phyloP scores from a whole-genome alignment of 2,888 invertebrate species.

The Cabera pusaria region DNA sequence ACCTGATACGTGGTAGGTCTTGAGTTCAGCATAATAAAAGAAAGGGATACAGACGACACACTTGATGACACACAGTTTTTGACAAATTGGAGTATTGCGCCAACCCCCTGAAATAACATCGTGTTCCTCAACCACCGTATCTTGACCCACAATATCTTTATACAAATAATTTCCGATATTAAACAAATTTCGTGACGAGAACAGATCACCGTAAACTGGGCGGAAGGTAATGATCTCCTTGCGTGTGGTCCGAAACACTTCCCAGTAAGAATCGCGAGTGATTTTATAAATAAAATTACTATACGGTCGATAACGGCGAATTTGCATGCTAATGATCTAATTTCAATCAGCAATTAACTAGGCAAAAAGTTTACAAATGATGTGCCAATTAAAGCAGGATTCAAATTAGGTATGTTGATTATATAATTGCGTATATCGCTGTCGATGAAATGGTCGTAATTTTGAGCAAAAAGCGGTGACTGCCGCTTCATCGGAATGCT shows the following conservation, averaged over 20 bases:
- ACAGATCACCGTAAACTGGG: constrained; percentile 45
- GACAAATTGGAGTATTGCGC: constrained; percentile 58
- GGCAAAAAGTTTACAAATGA: constrained; percentile 48
- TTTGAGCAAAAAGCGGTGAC: constrained; percentile 40
- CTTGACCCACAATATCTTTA: constrained; percentile 40
- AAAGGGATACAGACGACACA: constrained; percentile 51
- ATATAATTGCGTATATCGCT: constrained; percentile 51
- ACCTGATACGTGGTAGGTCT: constrained; percentile 43
- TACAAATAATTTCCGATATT: constrained; percentile 40
- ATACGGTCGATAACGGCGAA: constrained; percentile 40
- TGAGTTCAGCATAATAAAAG: constrained; percentile 41
- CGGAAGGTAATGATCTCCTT: constrained; percentile 52
- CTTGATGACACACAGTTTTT: constrained; percentile 50
- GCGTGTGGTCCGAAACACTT: constrained; percentile 61
- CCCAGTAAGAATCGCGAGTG: constrained; percentile 45
- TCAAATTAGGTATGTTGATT: constrained; percentile 52
- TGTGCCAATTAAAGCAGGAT: constrained; percentile 52
- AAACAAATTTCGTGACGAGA: constrained; percentile 38
- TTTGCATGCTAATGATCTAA: constrained; percentile 56
- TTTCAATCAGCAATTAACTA: constrained; percentile 49
- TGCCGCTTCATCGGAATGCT: constrained; percentile 39
- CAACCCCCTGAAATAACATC: constrained; percentile 52
- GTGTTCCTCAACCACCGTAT: constrained; percentile 33
- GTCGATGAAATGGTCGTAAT: constrained; percentile 49
- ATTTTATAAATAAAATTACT: constrained; percentile 44